Base-by-base conservation (phyloP, 23 tunicate genomes). In the Ciona savignyi region DNA sequence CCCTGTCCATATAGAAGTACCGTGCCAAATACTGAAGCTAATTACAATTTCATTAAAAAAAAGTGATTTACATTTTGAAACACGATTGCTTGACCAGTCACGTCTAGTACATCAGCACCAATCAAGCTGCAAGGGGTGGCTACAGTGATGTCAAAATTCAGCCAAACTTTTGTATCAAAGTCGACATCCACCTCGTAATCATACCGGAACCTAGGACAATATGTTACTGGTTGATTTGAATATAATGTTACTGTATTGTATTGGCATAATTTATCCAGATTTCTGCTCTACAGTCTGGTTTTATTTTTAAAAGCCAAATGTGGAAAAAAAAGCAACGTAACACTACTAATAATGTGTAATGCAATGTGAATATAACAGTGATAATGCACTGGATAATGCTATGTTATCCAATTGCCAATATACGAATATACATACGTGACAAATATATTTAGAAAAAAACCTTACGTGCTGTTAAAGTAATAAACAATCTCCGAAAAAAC, bases 71-170 rank as follows among this genome's bases (percentile, higher is more conserved):
- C 70, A 60, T 73, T 63, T 63, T 25, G 74, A 77, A 32, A 82
- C 4, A 78, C 79, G 26, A 67, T 70, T 4, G 84, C 93, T 67
- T 86, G 85, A 0, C 84, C 93, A 66, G 93, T 86, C 3, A 86
- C 77, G 67, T 86, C 93, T 4, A 86, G 78, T n/a, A 86, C 93
- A 79, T 86, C 93, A 67, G 93, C 93, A n/a, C 93, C 93, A 72
- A 86, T 86, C 27, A 80, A 60, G n/a, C 26, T 51, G 60, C 93
- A 86, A 6, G 71, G 86, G 0, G 93, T 79, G 0, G 93, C 93
- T 9, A 86, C 72, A 2, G 93, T 86, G 25, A 86, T 79, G 71
- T 86, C 93, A 74, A 86, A 86, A 35, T 86, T 86, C 3, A 86
- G 71, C 80, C 80, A 74, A 20, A 86, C 85, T 34, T 86, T 86